These are phyloP conservation scores for Sciurus carolinensis DNA, from an alignment of 2,797 vertebrate genomes.

Conservation along the genomic window DNA sequence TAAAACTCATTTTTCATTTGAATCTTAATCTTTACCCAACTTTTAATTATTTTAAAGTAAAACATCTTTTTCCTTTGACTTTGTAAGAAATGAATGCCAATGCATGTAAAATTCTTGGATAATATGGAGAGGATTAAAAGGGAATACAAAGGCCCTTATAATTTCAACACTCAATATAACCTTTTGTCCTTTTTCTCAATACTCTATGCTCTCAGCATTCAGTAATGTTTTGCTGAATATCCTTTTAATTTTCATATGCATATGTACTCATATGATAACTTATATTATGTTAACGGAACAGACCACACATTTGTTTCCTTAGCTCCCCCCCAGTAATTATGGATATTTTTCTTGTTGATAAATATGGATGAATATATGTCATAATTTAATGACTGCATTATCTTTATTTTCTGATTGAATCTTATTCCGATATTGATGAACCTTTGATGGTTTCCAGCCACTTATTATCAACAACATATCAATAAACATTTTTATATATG, in stretches of 20 bases:
- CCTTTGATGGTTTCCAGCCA: background rate
- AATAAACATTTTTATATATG: background rate
- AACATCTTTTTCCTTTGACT: background rate
- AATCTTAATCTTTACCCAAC: background rate
- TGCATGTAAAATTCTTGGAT: background rate
- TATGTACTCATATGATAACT: background rate
- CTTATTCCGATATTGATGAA: background rate
- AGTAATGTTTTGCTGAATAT: background rate
- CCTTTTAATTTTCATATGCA: background rate
- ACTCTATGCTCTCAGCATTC: too few species aligned
- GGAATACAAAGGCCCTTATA: background rate
- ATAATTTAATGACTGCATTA: background rate
- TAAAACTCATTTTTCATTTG: conserved; percentile 19
- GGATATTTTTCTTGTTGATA: conserved; percentile 2
- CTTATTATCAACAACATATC: background rate
- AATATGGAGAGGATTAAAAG: background rate
- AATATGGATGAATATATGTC: background rate
- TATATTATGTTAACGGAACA: conserved; percentile 13
- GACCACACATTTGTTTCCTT: background rate
- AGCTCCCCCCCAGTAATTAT: background rate
- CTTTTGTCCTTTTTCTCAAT: background rate
- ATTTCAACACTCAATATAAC: background rate
- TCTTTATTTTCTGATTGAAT: conserved; percentile 21
- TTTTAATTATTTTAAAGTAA: conserved; percentile 52
- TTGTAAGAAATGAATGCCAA: background rate